A percentile compares a stretch with the other conserved stretches of the same genome.
Evolutionary conservation across 2,888 invertebrate genomes (phyloP).

Genomic region (Tanypteryx hageni): DNA sequence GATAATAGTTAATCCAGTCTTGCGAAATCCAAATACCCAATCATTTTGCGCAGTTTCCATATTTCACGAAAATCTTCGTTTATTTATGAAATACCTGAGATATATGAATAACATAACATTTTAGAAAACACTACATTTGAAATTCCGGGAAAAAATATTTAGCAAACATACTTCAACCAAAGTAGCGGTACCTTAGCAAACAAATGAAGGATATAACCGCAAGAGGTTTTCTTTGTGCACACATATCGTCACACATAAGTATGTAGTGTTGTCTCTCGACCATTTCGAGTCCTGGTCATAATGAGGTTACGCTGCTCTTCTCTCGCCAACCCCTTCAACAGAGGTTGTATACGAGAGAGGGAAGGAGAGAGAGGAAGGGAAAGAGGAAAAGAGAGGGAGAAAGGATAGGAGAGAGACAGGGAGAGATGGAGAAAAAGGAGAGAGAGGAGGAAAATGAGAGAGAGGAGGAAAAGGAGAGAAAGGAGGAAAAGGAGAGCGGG

Average conservation of each 20-base stretch:
- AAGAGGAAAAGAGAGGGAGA: neutral
- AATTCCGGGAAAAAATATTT: slow-evolving; percentile 53
- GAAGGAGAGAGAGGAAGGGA: neutral
- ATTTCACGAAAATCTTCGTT: no score
- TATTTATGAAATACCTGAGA: neutral
- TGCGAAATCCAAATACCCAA: no score
- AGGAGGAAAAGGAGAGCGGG: no score
- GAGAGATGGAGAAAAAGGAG: neutral
- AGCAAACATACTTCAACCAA: slow-evolving; percentile 45
- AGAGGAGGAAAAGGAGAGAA: neutral
- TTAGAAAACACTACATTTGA: slow-evolving; percentile 31
- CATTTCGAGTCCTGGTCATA: slow-evolving; percentile 20
- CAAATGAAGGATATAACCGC: slow-evolving; percentile 11
- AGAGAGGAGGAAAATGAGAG: neutral
- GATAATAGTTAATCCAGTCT: no score
- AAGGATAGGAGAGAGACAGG: neutral
- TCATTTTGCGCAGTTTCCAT: no score
- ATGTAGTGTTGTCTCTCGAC: neutral
- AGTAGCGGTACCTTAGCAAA: slow-evolving; percentile 55
- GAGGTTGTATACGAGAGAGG: neutral
- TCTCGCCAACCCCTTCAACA: neutral
- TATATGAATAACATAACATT: slow-evolving; percentile 25
- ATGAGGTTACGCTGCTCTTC: neutral
- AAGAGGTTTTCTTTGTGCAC: slow-evolving; percentile 11
- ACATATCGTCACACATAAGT: neutral